These are phyloP conservation scores for Acropora tenuis DNA, from an alignment of 64 coral and sea anemone species.

Conservation along the genomic window DNA sequence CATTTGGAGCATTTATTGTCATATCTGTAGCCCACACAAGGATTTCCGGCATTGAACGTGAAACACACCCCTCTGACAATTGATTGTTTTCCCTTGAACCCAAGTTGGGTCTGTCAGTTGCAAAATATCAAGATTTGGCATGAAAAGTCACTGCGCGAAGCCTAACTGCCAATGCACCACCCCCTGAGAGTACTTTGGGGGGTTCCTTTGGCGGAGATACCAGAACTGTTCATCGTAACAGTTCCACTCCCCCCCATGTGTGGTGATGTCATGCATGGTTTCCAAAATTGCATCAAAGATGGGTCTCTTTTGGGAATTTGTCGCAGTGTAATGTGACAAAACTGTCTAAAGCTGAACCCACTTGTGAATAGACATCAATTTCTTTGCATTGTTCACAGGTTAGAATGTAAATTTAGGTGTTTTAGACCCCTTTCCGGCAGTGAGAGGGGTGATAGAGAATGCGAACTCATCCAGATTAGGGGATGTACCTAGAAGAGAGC, in stretches of 20 bases:
- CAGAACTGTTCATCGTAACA: conserved; percentile 17
- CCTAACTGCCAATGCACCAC: conserved; percentile 28
- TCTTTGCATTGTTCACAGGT: neutral
- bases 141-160: conserved; percentile 27
- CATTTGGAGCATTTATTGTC: conserved; percentile 15
- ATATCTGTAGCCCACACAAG: conserved; percentile 19
- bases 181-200: neutral
- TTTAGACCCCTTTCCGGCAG: neutral
- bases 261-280: conserved; percentile 16
- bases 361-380: conserved; percentile 6
- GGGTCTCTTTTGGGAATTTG: conserved; percentile 2
- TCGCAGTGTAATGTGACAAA: conserved; percentile 15
- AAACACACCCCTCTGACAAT: conserved; percentile 14
- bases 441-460: neutral
- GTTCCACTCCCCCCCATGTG: conserved; percentile 8
- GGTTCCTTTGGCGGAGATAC: neutral
- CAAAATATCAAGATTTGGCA: conserved; percentile 1
- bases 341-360: conserved; percentile 9
- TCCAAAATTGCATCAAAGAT: conserved; percentile 15
- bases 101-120: neutral
- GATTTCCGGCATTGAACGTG: conserved; percentile 8
- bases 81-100: conserved; percentile 1
- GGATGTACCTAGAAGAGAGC: neutral
- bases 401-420: neutral
- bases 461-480: neutral